Base-by-base conservation (phyloP, 2,888 invertebrate genomes). In the Corbicula japonica region DNA sequence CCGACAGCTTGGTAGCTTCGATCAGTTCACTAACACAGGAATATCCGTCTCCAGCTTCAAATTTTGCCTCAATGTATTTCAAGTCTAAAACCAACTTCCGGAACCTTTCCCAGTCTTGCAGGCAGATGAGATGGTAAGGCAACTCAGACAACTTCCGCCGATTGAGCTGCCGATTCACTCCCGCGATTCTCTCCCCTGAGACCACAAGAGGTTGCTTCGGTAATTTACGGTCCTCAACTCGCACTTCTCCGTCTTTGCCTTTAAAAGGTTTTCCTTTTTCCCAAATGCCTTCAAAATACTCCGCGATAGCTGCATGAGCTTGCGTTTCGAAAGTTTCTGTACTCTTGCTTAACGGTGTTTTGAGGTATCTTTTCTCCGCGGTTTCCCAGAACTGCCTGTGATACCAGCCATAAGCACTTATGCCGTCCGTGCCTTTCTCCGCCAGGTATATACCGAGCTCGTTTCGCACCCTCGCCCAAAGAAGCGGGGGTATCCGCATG, bases 51-150 rank as follows among this genome's bases (percentile, higher is more conserved):
- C 68, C 79, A 4, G 83, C 74, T 56, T 83, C 83, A 34, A 83
- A 83, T 54, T 83, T 80, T 4, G 76, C 79, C 44, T 83, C 83
- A 3, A 83, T 60, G 26, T 83, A 83, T n/a, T 68, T 48, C 6
- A 83, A 58, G 28, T 83, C 75, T 26, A 80, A 32, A 0, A 63
- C 79, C 15, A 80, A 74, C n/a, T 56, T 74, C 38, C 62, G 44
- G 34, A 83, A 76, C 12, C 71, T 46, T 1, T 96, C 96, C 92
- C 97, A 97, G 32, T 89, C 83, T 28, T 80, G 56, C 32, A 88
- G 83, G 32, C 84, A 73, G 2, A 88, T 83, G 41, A 92, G 81
- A 61, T 91, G 90, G 79, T 86, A 89, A 0, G 92, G 92, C 54
- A 92, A 77, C 72, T 92, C 91, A 38, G 83, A 87, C 70, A 92